Evolutionary conservation across 2,113 vertebrate species (phyloP).

Genomic region (Anoura caudifer): DNA sequence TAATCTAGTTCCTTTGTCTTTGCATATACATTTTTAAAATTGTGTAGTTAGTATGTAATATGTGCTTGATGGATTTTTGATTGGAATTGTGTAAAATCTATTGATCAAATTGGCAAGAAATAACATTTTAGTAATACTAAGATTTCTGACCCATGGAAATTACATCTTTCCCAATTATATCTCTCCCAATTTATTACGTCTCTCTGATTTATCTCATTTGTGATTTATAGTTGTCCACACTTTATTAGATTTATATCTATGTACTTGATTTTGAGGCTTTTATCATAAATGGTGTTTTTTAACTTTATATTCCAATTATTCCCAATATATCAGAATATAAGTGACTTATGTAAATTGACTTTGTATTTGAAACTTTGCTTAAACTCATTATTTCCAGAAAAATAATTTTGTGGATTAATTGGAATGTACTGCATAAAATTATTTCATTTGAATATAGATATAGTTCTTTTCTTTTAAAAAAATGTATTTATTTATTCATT

Average conservation of each 20-base stretch:
- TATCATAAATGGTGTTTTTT: neutral
- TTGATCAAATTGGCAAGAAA: neutral
- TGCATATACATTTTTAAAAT: neutral
- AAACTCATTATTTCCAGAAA: neutral
- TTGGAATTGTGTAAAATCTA: neutral
- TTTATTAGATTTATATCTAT: neutral
- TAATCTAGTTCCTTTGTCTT: neutral
- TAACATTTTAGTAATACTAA: neutral
- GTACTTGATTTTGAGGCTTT: neutral
- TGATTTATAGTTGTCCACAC: neutral
- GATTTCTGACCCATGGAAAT: neutral
- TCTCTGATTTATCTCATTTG: neutral
- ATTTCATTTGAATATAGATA: neutral
- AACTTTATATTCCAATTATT: neutral
- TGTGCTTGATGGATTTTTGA: neutral
- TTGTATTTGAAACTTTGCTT: neutral
- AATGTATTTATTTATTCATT: too few species aligned
- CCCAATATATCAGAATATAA: neutral
- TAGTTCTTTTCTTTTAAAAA: too few species aligned
- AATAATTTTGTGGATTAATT: neutral
- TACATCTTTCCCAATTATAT: neutral
- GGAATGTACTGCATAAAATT: neutral
- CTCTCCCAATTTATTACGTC: neutral
- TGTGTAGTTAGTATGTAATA: neutral
- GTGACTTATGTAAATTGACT: neutral